Conservation (phyloP, 37 sponge, comb jelly and placozoan species). For the Halisarca cf. caerulea region DNA sequence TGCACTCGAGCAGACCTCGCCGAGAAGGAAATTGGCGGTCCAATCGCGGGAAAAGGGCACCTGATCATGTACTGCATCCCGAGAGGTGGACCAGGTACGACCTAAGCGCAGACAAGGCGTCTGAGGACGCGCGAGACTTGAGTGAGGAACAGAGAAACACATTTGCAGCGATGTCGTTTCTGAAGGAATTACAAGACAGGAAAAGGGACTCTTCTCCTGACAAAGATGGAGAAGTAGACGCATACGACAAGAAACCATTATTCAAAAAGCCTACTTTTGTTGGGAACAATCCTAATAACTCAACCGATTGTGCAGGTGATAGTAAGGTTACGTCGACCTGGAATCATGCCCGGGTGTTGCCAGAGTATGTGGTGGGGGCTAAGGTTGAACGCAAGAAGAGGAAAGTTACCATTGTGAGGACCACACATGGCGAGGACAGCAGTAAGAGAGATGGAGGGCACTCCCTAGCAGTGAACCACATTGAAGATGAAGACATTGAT, state of each 20-base stretch:
- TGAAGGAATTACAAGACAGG: constrained; percentile 35
- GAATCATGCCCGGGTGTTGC: constrained; percentile 11
- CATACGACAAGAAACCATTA: not conserved
- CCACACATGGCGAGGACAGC: not conserved
- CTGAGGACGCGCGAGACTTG: constrained; percentile 22
- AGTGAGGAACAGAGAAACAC: constrained; percentile 53
- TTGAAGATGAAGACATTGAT: not conserved
- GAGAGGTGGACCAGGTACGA: constrained; percentile 66
- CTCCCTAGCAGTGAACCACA: not conserved
- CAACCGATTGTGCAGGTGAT: not conserved
- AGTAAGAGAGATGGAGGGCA: not conserved
- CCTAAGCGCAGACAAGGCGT: constrained; percentile 44
- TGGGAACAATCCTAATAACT: not conserved
- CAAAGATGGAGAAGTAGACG: not conserved
- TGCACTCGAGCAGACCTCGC: not conserved
- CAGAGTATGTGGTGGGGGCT: not conserved
- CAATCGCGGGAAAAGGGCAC: not conserved
- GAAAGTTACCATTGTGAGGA: too few relatives aligned
- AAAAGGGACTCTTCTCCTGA: not conserved
- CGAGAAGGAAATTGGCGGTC: not conserved
- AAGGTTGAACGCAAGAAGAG: not conserved
- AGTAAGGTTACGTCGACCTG: not conserved
- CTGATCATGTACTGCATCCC: not conserved
- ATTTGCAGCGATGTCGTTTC: constrained; percentile 49
- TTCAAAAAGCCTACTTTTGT: not conserved